Evolutionary conservation across 2,797 vertebrate genomes (phyloP).

Genomic region (Cirrhinus mrigala): DNA sequence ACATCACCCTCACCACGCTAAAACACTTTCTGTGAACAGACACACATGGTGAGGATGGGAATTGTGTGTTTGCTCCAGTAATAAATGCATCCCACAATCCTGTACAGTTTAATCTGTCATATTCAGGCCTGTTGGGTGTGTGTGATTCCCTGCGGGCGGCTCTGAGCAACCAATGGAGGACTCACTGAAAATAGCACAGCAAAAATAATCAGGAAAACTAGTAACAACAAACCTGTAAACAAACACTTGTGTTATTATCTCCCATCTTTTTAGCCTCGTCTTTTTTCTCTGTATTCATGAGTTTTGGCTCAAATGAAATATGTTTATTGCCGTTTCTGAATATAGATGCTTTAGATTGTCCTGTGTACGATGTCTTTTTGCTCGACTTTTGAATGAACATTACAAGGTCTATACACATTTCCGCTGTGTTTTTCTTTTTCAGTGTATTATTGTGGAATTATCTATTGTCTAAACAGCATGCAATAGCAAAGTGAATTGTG

Average conservation of each 20-base stretch:
- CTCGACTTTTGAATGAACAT: background rate
- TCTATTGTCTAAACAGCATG: background rate
- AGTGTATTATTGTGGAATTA: background rate
- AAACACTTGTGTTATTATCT: slow-evolving; percentile 5
- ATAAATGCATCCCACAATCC: slow-evolving; percentile 66
- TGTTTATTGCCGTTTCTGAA: background rate
- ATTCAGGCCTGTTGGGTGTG: slow-evolving; percentile 67
- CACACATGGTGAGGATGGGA: slow-evolving; percentile 54
- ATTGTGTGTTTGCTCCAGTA: slow-evolving; percentile 65
- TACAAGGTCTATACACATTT: background rate
- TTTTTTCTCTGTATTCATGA: background rate
- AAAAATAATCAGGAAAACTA: slow-evolving; percentile 50
- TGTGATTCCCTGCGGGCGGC: slow-evolving; percentile 64
- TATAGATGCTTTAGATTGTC: background rate
- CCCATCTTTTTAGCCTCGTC: background rate
- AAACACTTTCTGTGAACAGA: slow-evolving; percentile 56
- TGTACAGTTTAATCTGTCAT: slow-evolving; percentile 78
- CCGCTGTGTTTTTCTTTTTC: background rate
- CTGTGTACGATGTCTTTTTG: background rate
- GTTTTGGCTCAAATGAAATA: background rate
- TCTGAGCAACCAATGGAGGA: slow-evolving; percentile 67
- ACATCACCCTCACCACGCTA: background rate
- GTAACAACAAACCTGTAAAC: background rate
- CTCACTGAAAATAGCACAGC: slow-evolving; percentile 54
- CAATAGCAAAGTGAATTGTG: background rate